phyloP scores from a whole-genome alignment of 2,888 invertebrate species.

The Drosophila longiperda region DNA sequence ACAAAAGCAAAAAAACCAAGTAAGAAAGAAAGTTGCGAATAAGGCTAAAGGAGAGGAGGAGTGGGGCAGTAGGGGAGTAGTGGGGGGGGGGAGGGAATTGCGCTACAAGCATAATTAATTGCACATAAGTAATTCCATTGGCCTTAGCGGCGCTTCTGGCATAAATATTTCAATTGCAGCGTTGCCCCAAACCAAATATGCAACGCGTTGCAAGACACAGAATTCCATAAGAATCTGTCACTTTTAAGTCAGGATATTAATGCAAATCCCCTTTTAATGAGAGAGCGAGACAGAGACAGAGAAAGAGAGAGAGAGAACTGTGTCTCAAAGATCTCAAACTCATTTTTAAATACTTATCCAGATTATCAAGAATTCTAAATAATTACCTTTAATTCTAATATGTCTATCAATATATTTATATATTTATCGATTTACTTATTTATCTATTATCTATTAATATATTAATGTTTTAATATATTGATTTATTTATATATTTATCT shows the following conservation, averaged over 20 bases:
- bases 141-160: constrained; percentile 53
- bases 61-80: no score
- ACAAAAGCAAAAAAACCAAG: background rate
- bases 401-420: no score
- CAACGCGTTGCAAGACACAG: constrained; percentile 25
- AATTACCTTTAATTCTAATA: no score
- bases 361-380: no score
- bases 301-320: background rate
- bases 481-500: no score
- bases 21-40: constrained; percentile 18
- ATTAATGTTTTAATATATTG: no score
- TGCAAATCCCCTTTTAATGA: no score
- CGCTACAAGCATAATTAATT: constrained; percentile 75
- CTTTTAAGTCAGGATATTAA: no score
- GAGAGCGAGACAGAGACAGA: background rate
- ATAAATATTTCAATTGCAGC: constrained; percentile 70
- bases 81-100: constrained; percentile 11
- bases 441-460: no score
- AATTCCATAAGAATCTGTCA: background rate
- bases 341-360: background rate
- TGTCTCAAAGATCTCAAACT: background rate
- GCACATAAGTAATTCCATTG: constrained; percentile 73
- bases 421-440: no score
- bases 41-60: constrained; percentile 4
- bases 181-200: constrained; percentile 34